Evolutionary conservation across 2,797 vertebrate genomes (phyloP), one percentile per base, ranked within the genome.

Genomic region (Aplochiton taeniatus): DNA sequence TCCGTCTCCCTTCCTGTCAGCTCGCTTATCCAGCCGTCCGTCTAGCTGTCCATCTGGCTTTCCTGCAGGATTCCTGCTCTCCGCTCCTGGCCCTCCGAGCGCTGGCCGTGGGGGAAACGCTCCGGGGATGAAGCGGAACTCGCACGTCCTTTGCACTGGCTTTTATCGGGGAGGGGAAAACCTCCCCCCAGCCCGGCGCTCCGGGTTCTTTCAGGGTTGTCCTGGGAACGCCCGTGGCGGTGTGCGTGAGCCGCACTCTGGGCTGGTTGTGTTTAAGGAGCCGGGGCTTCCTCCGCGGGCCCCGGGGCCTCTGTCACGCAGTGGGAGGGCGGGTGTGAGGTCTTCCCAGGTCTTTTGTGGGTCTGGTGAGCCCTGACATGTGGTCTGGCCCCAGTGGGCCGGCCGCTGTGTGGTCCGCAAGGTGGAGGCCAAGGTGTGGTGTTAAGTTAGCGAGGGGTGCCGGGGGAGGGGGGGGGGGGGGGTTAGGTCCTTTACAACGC

Each of bases 351-450:
- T 80, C 84, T 85, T 86, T 81, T 78, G 82, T 84, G 68, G 61
- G 81, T 71, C 85, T 80, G 79, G 63, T 11, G 74, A 81, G 82
- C 70, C 81, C 80, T 46, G 61, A 66, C 85, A 85, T 88, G 88
- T 88, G 89, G 87, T 90, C 87, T 80, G 20, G 41, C 72, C 76
- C 75, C 71, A 46, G 16, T 18, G 41, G 58, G 72, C 71, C 18
- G 59, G 57, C 74, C 74, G 47, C 82, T 87, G 89, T 88, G 87
- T 87, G 85, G 86, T 88, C 85, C 58, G 11, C 71, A 66, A n/a
- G n/a, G n/a, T n/a, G n/a, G n/a, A n/a, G 61, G 64, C 43, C 81
- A 79, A 76, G 80, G 76, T 74, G 77, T 77, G 75, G 75, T 80
- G 86, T 79, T 74, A 79, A 79, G 75, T 76, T 79, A 70, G 70